These are phyloP conservation scores for Anthophora plumipes DNA, from an alignment of 2,888 invertebrate species.

Conservation along the genomic window DNA sequence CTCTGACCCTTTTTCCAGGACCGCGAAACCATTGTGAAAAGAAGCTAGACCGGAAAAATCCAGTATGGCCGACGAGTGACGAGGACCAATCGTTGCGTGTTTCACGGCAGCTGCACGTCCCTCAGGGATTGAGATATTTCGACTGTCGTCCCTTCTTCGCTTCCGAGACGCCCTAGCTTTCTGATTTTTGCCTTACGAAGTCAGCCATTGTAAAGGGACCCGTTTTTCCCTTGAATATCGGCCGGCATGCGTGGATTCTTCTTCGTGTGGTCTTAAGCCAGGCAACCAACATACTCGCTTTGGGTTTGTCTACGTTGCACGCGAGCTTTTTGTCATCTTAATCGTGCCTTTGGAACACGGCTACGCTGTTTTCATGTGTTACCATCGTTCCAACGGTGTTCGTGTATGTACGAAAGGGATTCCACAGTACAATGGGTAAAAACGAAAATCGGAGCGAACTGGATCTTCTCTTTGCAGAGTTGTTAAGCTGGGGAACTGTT, in stretches of 20 bases:
- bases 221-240: constrained; percentile 65
- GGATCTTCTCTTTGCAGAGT: constrained; percentile 7
- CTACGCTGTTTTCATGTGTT: constrained; percentile 23
- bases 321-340: constrained; percentile 53
- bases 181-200: constrained; percentile 85
- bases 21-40: constrained; percentile 76
- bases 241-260: constrained; percentile 45
- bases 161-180: constrained; percentile 80
- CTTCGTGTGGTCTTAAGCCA: constrained; percentile 69
- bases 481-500: background rate
- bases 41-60: constrained; percentile 83
- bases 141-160: constrained; percentile 59
- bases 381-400: constrained; percentile 7
- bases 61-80: constrained; percentile 80
- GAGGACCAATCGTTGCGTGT: constrained; percentile 79
- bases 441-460: background rate
- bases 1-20: constrained; percentile 60
- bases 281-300: background rate
- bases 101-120: constrained; percentile 83
- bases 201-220: constrained; percentile 83
- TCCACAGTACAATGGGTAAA: constrained; percentile 5
- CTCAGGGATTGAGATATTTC: constrained; percentile 71
- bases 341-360: constrained; percentile 34
- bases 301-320: constrained; percentile 39
- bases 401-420: background rate